Evolutionary conservation across 1,140 invertebrate genomes (phyloP).

Genomic region (Lucilia sericata): DNA sequence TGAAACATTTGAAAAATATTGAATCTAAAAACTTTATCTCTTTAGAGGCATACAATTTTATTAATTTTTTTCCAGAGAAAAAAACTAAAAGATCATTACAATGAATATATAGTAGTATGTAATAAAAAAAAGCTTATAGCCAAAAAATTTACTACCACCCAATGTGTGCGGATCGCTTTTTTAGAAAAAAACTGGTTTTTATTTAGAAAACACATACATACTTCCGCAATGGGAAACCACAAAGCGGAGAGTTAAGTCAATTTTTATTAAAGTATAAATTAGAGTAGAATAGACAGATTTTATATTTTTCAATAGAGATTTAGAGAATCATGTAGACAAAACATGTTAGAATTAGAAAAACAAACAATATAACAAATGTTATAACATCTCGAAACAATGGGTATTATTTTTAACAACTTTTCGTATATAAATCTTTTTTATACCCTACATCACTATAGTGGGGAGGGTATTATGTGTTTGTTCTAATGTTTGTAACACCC

Average conservation of each 20-base stretch:
- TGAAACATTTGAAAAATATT: neutral
- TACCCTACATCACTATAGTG: too few species aligned
- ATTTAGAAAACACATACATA: neutral
- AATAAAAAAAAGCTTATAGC: neutral
- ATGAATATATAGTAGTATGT: neutral
- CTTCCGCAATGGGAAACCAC: neutral
- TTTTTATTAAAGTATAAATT: neutral
- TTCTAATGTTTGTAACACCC: too few species aligned
- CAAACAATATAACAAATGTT: too few species aligned
- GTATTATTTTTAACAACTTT: too few species aligned
- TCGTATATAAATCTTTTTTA: too few species aligned
- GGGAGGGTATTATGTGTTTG: too few species aligned
- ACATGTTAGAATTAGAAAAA: too few species aligned
- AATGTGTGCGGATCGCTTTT: neutral
- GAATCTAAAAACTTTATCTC: neutral
- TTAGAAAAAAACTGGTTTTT: neutral
- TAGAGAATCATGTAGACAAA: too few species aligned
- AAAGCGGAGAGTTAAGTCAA: neutral
- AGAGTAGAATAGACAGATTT: neutral
- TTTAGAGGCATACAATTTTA: too few species aligned
- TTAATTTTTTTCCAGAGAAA: neutral
- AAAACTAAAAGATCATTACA: too few species aligned
- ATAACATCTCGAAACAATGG: too few species aligned
- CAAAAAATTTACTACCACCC: neutral
- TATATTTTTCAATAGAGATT: too few species aligned